Percentiles rank a stretch among this genome's conserved stretches.
These are phyloP conservation scores for Genyomyrus donnyi DNA, from an alignment of 2,113 vertebrate species.

Conservation along the genomic window DNA sequence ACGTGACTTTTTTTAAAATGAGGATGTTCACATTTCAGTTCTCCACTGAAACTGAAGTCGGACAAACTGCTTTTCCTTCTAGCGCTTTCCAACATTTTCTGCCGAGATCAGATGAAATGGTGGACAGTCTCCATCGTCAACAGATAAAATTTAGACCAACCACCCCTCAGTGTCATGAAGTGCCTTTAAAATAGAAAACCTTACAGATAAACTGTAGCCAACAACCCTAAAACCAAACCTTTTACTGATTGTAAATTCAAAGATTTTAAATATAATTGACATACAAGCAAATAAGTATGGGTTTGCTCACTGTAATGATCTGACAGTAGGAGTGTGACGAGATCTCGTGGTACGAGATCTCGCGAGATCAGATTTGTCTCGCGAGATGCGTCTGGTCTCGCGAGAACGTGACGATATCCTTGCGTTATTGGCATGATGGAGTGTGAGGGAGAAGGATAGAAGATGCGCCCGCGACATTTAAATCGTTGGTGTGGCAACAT, in stretches of 20 bases:
- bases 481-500: no score
- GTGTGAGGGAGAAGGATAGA: no score
- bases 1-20: background rate
- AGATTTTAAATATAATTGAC: no score
- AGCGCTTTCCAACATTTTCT: background rate
- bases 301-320: background rate
- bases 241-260: background rate
- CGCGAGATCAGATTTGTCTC: no score
- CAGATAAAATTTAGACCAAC: background rate
- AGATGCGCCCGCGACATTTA: no score
- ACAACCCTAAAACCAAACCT: background rate
- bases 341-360: no score
- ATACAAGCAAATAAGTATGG: background rate
- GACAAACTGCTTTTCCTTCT: background rate
- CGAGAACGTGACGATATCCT: no score
- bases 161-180: background rate
- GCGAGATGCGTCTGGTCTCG: no score
- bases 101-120: background rate
- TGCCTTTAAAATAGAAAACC: background rate
- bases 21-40: background rate
- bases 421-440: no score
- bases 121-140: background rate
- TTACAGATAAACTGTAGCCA: background rate
- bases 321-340: no score
- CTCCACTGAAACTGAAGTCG: background rate